Percentiles rank a stretch among this genome's conserved stretches.
These are phyloP conservation scores for Drosophila pseudoobscura DNA, from an alignment of 1,140 invertebrate species.

Conservation along the genomic window DNA sequence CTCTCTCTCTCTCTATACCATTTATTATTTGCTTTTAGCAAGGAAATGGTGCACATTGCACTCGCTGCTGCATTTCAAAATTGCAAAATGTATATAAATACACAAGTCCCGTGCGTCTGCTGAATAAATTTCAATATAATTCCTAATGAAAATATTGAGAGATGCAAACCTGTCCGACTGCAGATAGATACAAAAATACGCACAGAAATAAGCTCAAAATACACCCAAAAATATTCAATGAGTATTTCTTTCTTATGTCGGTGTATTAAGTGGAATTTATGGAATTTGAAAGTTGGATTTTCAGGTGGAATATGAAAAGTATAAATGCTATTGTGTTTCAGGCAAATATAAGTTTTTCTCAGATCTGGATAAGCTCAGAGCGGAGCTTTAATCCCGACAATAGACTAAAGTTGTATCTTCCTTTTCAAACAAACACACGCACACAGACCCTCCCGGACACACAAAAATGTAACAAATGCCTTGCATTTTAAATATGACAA, in stretches of 20 bases:
- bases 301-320: no score
- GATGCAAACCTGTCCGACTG: constrained; percentile 1
- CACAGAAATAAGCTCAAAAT: constrained; percentile 20
- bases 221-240: constrained; percentile 10
- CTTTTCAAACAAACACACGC: not conserved
- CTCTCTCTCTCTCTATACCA: constrained; percentile 12
- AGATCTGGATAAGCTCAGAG: no score
- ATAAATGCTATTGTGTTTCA: not conserved
- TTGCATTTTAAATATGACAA: constrained; percentile 81
- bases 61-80: constrained; percentile 19
- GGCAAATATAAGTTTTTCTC: not conserved
- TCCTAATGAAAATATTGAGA: constrained; percentile 42
- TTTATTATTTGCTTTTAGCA: constrained; percentile 61
- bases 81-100: constrained; percentile 24
- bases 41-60: constrained; percentile 31
- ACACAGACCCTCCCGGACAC: not conserved
- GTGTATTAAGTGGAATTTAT: constrained; percentile 38
- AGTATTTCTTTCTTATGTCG: constrained; percentile 11
- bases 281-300: constrained; percentile 3
- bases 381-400: no score
- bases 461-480: constrained; percentile 73
- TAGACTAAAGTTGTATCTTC: no score
- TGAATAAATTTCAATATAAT: constrained; percentile 55
- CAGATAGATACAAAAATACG: not conserved
- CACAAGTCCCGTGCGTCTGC: constrained; percentile 15